Evolutionary conservation across 2,113 vertebrate species (phyloP).

Genomic region (Nematolebias whitei): DNA sequence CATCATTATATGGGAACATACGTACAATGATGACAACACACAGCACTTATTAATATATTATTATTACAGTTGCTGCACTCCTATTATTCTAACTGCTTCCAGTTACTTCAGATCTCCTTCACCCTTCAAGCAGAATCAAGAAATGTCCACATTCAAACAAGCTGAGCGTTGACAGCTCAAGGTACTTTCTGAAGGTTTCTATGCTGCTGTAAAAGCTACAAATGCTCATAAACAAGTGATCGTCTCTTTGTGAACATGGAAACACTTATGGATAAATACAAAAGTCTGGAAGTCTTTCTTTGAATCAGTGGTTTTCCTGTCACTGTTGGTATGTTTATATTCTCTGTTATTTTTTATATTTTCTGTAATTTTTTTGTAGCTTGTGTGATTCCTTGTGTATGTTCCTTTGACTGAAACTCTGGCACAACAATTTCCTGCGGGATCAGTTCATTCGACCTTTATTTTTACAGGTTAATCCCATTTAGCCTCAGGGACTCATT

Average conservation of each 20-base stretch:
- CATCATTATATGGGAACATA: too few relatives aligned
- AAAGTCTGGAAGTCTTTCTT: background rate
- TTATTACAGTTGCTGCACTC: constrained; percentile 82
- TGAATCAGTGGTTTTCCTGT: background rate
- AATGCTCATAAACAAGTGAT: constrained; percentile 20
- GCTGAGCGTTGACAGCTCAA: constrained; percentile 79
- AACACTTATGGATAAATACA: background rate
- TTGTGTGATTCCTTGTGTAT: too few relatives aligned
- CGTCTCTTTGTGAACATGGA: background rate
- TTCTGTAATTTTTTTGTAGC: too few relatives aligned
- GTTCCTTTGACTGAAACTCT: too few relatives aligned
- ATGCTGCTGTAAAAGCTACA: background rate
- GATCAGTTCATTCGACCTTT: too few relatives aligned
- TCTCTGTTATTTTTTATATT: too few relatives aligned
- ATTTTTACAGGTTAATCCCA: too few relatives aligned
- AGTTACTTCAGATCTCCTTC: constrained; percentile 86
- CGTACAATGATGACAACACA: too few relatives aligned
- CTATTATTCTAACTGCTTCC: constrained; percentile 91
- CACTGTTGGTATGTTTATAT: too few relatives aligned
- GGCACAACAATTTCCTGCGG: too few relatives aligned
- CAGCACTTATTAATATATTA: too few relatives aligned
- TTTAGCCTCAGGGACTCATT: too few relatives aligned
- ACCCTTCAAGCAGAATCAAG: constrained; percentile 87
- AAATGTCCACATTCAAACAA: constrained; percentile 82
- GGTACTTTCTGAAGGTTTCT: constrained; percentile 80